Base-by-base conservation (phyloP, 2,888 invertebrate species). In the Lutraria lutraria region DNA sequence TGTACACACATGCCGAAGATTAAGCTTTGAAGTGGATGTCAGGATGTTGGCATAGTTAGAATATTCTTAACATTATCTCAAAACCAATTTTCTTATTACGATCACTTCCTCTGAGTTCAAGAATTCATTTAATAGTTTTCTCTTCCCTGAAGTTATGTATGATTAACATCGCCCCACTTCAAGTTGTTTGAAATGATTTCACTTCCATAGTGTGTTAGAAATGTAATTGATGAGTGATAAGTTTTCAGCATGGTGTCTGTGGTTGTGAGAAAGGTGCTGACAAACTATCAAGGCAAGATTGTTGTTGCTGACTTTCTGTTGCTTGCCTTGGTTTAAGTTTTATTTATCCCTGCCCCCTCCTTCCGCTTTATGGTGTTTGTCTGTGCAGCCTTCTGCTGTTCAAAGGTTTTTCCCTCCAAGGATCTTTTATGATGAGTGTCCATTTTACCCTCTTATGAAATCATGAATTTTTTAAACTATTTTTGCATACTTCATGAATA, bases 111-210 rank as follows among this genome's bases (percentile, higher is more conserved):
- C 63, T 25, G 63, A 13, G 12, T 68, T 25, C 63, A 68, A 68
- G 25, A 21, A 60, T 60, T 19, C 4, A 60, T 60, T 15, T 60
- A 15, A 60, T n/a, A 19, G n/a, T 60, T 19, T n/a, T 60, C 21
- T 60, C 0, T 19, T 60, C 21, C n/a, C 21, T 19, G 19, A n/a
- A 68, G n/a, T 68, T 68, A 68, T 13, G 8, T 25, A 25, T 68
- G 63, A 68, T 63, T 68, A 68, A 25, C 25, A 68, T 25, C 25
- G 63, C 63, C 25, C 12, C 25, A 25, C 63, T 25, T 68, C n/a
- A 25, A 68, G 63, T 68, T 68, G 63, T 68, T 68, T 25, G 63
- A 68, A 68, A 68, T 68, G 63, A 68, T 25, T 68, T 68, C n/a
- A 21, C n/a, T 68, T 68, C 4, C 1, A n/a, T 68, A 68, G 25